Conservation (phyloP, 2,888 invertebrate species). For the Zaprionus lineosus region DNA sequence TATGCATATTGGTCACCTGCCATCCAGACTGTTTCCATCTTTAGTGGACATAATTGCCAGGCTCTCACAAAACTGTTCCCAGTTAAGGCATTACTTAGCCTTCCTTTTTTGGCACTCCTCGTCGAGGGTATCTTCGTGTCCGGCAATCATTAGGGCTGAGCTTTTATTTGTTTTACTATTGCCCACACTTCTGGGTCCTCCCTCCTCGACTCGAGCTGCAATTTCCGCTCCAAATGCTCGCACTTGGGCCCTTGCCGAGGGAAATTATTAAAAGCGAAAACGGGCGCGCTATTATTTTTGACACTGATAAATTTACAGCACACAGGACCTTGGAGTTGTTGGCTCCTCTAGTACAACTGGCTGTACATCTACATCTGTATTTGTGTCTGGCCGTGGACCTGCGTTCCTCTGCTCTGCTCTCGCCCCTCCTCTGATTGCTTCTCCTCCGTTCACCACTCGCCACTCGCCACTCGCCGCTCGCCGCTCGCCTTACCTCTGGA, state of each 20-base stretch:
- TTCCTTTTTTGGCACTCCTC: too few relatives aligned
- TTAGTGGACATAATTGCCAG: too few relatives aligned
- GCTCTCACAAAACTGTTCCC: too few relatives aligned
- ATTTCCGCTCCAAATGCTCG: constrained; percentile 73
- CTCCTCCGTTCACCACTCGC: not conserved
- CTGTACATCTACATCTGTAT: constrained; percentile 21
- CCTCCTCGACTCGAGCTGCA: constrained; percentile 56
- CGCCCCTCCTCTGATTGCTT: not conserved
- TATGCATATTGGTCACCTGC: too few relatives aligned
- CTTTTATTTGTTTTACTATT: constrained; percentile 24
- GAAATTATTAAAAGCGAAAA: constrained; percentile 77
- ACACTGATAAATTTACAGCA: constrained; percentile 75
- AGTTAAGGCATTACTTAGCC: too few relatives aligned
- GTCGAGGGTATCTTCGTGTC: constrained; percentile 13
- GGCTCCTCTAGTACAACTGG: constrained; percentile 43
- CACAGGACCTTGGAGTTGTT: constrained; percentile 71
- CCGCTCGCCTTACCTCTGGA: too few relatives aligned
- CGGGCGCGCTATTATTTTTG: constrained; percentile 75
- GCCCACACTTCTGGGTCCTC: constrained; percentile 12
- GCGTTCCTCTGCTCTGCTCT: too few relatives aligned
- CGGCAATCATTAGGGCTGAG: not conserved
- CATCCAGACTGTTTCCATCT: too few relatives aligned
- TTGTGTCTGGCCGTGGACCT: too few relatives aligned
- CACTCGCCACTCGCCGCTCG: too few relatives aligned
- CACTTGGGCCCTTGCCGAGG: constrained; percentile 60